Evolutionary conservation across 2,113 vertebrate genomes (phyloP).

Genomic region (Enhydra lutris): DNA sequence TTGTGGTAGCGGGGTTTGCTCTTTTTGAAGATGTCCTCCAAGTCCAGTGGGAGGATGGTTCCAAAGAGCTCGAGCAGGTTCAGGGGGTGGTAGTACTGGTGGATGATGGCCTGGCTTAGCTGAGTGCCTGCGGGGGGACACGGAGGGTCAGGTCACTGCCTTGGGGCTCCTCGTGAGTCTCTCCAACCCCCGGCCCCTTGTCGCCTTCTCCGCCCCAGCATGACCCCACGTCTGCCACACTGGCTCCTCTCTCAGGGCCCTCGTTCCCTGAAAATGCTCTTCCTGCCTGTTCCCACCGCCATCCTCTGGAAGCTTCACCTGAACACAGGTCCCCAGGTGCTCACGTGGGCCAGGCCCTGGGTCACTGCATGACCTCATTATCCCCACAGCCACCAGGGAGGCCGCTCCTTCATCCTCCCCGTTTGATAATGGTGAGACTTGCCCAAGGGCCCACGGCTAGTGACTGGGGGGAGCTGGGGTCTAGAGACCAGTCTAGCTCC

Average conservation of each 20-base stretch:
- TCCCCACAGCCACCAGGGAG: neutral
- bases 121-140: slow-evolving; percentile 75
- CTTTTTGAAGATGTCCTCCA: slow-evolving; percentile 94
- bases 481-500: neutral
- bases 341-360: fast-evolving
- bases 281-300: fast-evolving
- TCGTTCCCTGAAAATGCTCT: neutral
- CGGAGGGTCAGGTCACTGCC: neutral
- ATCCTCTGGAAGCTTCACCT: neutral
- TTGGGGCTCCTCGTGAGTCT: neutral
- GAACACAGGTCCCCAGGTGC: neutral
- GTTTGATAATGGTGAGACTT: fast-evolving
- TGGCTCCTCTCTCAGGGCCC: neutral
- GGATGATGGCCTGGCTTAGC: slow-evolving; percentile 86
- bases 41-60: slow-evolving; percentile 82
- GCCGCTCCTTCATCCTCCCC: neutral
- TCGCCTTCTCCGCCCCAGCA: neutral
- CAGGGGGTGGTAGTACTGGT: slow-evolving; percentile 91
- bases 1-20: slow-evolving; percentile 96
- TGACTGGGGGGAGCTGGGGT: neutral
- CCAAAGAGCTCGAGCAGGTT: slow-evolving; percentile 86
- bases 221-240: neutral
- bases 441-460: neutral
- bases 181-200: neutral
- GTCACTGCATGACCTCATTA: neutral